Base-by-base conservation (phyloP, 2,113 vertebrate genomes). In the Leptocoma aspasia region DNA sequence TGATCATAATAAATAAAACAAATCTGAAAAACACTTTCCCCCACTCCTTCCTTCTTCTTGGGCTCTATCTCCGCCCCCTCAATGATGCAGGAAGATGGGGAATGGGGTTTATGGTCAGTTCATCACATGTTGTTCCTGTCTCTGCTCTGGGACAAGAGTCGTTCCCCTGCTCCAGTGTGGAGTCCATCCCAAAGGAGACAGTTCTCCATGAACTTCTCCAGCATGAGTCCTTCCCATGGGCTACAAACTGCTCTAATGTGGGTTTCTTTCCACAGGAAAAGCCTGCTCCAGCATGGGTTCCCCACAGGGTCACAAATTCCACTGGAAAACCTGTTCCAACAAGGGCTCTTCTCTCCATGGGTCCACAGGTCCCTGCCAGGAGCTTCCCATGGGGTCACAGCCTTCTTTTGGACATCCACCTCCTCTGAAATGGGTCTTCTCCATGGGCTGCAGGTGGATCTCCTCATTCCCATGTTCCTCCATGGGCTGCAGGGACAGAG, bases 141-240 rank as follows among this genome's bases (percentile, higher is more conserved):
- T 54, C 31, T 80, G 50, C 42, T 50, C 26, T 37, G 35, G 31
- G 22, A 33, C 21, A 42, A 49, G 42, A 49, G 17, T 42, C 3
- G 0, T 47, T 63, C 7, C 21, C 26, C 22, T 64, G 42, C 11
- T 42, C 35, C 16, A 64, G 2, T 35, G 24, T 30, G 64, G 12
- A 2, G 15, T 35, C 49, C 0, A 0, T 71, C 42, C 30, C 30
- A 64, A 26, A 16, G 50, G 17, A 41, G 9, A 71, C 20, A 39
- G 23, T 7, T 53, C 23, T 39, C 30, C 75, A 35, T 31, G 1
- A 49, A 27, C 35, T 56, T 63, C 65, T 64, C 30, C 14, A 49
- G 14, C 17, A 17, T 30, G 24, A 79, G 30, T 39, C 41, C 16
- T 61, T n/a, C 30, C 30, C 15, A 17, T 35, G 21, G 35, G 26